phyloP scores from a whole-genome alignment of 92 coral and sea anemone genomes.

The Palythoa caribaeorum region DNA sequence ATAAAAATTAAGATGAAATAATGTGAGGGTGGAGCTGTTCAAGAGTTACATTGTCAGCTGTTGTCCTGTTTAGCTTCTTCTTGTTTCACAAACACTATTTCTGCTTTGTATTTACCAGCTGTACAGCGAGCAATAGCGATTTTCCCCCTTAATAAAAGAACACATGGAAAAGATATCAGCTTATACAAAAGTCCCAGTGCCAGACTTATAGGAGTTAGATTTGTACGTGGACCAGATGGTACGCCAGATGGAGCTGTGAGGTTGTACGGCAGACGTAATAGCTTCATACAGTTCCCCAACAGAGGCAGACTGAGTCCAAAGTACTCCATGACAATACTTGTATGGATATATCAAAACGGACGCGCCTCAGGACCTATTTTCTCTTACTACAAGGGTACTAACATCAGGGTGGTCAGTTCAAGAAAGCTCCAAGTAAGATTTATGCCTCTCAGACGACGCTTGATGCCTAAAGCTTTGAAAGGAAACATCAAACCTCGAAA shows the following conservation, averaged over 20 bases:
- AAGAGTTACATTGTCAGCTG: background rate
- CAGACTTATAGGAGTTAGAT: background rate
- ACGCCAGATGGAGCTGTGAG: slow-evolving; percentile 16
- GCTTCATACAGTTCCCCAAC: slow-evolving; percentile 31
- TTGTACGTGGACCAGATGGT: slow-evolving; percentile 26
- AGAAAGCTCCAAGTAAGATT: slow-evolving; percentile 20
- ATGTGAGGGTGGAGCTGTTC: background rate
- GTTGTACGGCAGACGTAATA: slow-evolving; percentile 2
- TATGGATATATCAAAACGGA: slow-evolving; percentile 25
- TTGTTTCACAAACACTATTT: background rate
- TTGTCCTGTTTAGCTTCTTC: too few relatives aligned
- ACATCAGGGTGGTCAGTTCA: background rate
- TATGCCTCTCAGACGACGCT: slow-evolving; percentile 6
- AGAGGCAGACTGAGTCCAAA: slow-evolving; percentile 6
- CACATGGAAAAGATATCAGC: slow-evolving; percentile 21
- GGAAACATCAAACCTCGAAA: slow-evolving; percentile 22
- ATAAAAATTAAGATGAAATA: background rate
- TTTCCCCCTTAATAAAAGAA: slow-evolving; percentile 9
- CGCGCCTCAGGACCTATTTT: background rate
- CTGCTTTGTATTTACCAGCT: background rate
- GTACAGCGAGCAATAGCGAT: slow-evolving; percentile 16
- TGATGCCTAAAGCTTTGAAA: background rate
- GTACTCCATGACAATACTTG: slow-evolving; percentile 24
- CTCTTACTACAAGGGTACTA: slow-evolving; percentile 25
- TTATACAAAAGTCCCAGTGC: slow-evolving; percentile 23